Evolutionary conservation across 2,797 vertebrate species (phyloP), one percentile per base, ranked within the genome.

Genomic region (Hapalemur alaotrensis): DNA sequence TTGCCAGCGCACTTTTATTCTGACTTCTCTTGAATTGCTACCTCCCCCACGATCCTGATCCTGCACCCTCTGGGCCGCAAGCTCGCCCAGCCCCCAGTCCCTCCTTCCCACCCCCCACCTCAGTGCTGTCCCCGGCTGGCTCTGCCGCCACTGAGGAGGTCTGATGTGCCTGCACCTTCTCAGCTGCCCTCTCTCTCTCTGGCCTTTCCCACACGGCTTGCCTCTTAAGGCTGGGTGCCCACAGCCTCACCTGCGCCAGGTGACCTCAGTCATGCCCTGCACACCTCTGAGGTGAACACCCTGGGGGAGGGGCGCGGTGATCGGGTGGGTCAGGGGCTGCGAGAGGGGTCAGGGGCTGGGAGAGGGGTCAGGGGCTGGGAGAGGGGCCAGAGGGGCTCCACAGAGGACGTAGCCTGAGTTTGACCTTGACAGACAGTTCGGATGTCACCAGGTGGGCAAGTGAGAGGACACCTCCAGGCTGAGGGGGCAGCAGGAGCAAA

Each of bases 31-130:
- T 73, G 38, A 28, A 48, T 43, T 92, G 73, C 85, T 15, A 3
- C 18, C 23, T 57, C 82, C 43, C 85, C 35, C 0, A n/a, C 79
- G 43, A 76, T n/a, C 83, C 43, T 0, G 0, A 76, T n/a, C 80
- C 38, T 1, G 0, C 1, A 2, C 57, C 22, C 65, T 76, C 32
- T 0, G 0, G 69, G 59, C n/a, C 25, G 10, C 5, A 54, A 18
- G n/a, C 91, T 11, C 52, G 32, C 30, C 20, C 52, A 5, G 2
- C 20, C 7, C 32, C n/a, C 61, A 20, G 23, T 2, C 4, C 70
- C 2, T 12, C n/a, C 35, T 22, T 2, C 13, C 14, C 4, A 30
- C 41, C 20, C 46, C 54, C 54, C 46, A 7, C 4, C 0, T 0
- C 17, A 10, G 67, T 12, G 30, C 52, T 86, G 7, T 35, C 30